Conservation (phyloP, 30 jellyfish, hydroid and myxozoan species). For the Nemopilema nomurai region DNA sequence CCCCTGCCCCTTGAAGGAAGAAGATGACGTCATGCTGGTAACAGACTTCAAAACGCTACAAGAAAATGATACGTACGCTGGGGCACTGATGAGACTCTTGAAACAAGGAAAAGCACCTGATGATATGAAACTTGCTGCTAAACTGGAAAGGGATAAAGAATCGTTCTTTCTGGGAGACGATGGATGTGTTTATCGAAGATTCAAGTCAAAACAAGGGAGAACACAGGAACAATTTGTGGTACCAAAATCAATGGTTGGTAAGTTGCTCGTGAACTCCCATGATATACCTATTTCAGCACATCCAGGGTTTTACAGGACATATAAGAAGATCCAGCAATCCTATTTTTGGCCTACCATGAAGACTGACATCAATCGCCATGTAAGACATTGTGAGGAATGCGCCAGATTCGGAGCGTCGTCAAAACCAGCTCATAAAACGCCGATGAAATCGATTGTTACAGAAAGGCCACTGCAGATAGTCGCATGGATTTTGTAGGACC, state of each 20-base stretch:
- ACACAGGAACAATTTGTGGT: slow-evolving; percentile 45
- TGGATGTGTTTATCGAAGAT: slow-evolving; percentile 40
- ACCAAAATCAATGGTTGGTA: slow-evolving; percentile 46
- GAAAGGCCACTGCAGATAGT: slow-evolving; percentile 51
- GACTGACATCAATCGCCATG: slow-evolving; percentile 43
- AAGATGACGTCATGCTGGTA: not conserved
- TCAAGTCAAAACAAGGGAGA: slow-evolving; percentile 30
- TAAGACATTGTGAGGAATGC: no score
- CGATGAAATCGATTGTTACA: slow-evolving; percentile 46
- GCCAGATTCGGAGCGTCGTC: slow-evolving; percentile 26
- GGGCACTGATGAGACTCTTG: slow-evolving; percentile 16
- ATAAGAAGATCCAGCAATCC: slow-evolving; percentile 21
- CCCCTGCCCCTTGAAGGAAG: not conserved
- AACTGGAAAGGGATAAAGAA: slow-evolving; percentile 34
- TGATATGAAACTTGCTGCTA: slow-evolving; percentile 19
- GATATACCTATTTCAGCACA: slow-evolving; percentile 37
- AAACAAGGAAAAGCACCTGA: slow-evolving; percentile 8
- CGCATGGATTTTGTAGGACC: slow-evolving; percentile 41
- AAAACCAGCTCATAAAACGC: slow-evolving; percentile 55
- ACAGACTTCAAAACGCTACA: slow-evolving; percentile 18
- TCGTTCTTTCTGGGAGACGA: slow-evolving; percentile 31
- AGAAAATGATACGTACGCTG: slow-evolving; percentile 49
- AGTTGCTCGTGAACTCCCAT: slow-evolving; percentile 41
- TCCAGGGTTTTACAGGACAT: slow-evolving; percentile 39
- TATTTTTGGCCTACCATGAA: slow-evolving; percentile 56